phyloP scores from a whole-genome alignment of 2,797 vertebrate genomes.

The Chaetodon trifasciatus region DNA sequence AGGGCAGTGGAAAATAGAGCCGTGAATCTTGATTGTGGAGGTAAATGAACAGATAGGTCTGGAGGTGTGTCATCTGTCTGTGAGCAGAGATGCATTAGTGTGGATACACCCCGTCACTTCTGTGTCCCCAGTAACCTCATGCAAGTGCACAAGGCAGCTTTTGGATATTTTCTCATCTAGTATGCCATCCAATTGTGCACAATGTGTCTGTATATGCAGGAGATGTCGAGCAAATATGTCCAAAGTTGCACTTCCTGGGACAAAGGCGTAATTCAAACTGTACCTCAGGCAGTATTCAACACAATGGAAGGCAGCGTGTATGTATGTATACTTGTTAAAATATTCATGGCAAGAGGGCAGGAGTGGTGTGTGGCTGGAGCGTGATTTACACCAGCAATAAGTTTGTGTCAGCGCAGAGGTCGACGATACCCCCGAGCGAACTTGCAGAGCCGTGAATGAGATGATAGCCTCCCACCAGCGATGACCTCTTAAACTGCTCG shows the following conservation, averaged over 20 bases:
- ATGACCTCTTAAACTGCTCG: conserved; percentile 63
- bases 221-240: background rate
- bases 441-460: conserved; percentile 58
- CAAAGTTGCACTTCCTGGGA: conserved; percentile 40
- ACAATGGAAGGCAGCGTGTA: conserved; percentile 28
- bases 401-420: conserved; percentile 74
- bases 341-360: conserved; percentile 71
- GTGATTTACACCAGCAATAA: conserved; percentile 81
- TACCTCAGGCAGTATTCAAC: conserved; percentile 51
- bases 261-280: conserved; percentile 47
- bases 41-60: conserved; percentile 79
- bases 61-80: conserved; percentile 80
- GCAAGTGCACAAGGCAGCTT: conserved; percentile 11
- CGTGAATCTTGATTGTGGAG: conserved; percentile 82
- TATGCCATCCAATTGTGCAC: background rate
- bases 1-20: conserved; percentile 73
- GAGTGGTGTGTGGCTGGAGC: conserved; percentile 53
- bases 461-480: conserved; percentile 60
- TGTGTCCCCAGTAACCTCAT: conserved; percentile 60
- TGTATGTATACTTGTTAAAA: conserved; percentile 74
- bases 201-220: background rate
- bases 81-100: conserved; percentile 68
- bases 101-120: conserved; percentile 63
- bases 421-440: conserved; percentile 64
- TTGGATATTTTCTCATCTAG: conserved; percentile 21